Percentiles rank a stretch among this genome's conserved stretches.
These are phyloP conservation scores for Homalodisca vitripennis DNA, from an alignment of 1,140 invertebrate species.

Conservation along the genomic window DNA sequence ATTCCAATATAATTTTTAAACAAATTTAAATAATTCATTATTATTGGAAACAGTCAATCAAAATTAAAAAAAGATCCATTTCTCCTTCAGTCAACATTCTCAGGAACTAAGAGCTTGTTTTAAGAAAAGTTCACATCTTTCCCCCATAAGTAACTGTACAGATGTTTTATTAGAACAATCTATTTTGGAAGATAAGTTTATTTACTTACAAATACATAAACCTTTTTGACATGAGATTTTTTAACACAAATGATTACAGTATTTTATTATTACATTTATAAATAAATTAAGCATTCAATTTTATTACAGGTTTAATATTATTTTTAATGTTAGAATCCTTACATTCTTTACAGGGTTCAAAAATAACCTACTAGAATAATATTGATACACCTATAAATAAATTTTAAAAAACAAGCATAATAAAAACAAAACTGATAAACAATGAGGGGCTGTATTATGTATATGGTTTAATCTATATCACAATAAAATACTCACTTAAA, in stretches of 20 bases:
- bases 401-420: background rate
- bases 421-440: background rate
- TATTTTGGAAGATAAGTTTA: too few relatives aligned
- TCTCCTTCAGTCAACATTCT: too few relatives aligned
- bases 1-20: too few relatives aligned
- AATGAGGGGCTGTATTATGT: background rate
- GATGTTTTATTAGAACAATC: too few relatives aligned
- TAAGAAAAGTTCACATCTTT: too few relatives aligned
- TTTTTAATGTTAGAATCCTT: background rate
- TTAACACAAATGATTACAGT: background rate
- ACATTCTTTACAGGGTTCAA: background rate
- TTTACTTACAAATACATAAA: too few relatives aligned
- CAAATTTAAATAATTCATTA: too few relatives aligned
- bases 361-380: background rate
- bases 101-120: too few relatives aligned
- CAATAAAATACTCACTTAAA: constrained; percentile 6
- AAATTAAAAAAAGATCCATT: too few relatives aligned
- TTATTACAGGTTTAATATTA: background rate
- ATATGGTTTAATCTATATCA: constrained; percentile 4
- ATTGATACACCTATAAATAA: background rate
- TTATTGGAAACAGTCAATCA: too few relatives aligned
- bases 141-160: too few relatives aligned
- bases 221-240: too few relatives aligned
- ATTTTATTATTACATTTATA: background rate
- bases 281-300: background rate